Evolutionary conservation across 2,888 invertebrate genomes (phyloP).

Genomic region (Agapostemon virescens): DNA sequence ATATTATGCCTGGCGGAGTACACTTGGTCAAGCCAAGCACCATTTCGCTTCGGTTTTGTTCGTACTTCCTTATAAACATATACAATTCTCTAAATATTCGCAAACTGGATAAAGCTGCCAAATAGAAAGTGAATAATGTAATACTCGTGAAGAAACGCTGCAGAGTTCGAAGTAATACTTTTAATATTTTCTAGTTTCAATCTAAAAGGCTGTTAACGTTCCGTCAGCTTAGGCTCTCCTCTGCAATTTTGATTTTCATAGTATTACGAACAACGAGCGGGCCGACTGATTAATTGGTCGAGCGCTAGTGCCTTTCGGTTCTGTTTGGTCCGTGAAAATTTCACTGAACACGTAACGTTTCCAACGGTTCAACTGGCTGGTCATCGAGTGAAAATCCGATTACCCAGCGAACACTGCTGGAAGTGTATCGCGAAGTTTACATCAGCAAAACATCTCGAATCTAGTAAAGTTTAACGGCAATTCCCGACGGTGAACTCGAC

Average conservation of each 20-base stretch:
- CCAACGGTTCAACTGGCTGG: not conserved
- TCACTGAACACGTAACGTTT: not conserved
- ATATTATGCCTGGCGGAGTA: not conserved
- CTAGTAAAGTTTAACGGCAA: constrained; percentile 49
- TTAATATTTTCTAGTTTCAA: not conserved
- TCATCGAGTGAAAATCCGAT: constrained; percentile 38
- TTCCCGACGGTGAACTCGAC: constrained; percentile 26
- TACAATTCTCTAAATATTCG: not conserved
- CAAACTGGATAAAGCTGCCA: not conserved
- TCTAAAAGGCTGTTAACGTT: not conserved
- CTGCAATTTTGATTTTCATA: not conserved
- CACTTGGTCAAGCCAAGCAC: too few relatives aligned
- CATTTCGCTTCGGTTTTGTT: not conserved
- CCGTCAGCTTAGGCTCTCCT: not conserved
- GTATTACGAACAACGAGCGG: not conserved
- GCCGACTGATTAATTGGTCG: not conserved
- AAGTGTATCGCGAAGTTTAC: constrained; percentile 31
- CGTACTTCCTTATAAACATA: not conserved
- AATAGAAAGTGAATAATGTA: too few relatives aligned
- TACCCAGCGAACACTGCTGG: constrained; percentile 25
- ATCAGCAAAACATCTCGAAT: constrained; percentile 31
- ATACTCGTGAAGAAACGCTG: too few relatives aligned
- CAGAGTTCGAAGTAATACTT: too few relatives aligned
- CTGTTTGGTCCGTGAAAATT: not conserved
- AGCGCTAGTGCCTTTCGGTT: not conserved